Evolutionary conservation across 2,888 invertebrate species (phyloP).

Genomic region (Drosophila merina): DNA sequence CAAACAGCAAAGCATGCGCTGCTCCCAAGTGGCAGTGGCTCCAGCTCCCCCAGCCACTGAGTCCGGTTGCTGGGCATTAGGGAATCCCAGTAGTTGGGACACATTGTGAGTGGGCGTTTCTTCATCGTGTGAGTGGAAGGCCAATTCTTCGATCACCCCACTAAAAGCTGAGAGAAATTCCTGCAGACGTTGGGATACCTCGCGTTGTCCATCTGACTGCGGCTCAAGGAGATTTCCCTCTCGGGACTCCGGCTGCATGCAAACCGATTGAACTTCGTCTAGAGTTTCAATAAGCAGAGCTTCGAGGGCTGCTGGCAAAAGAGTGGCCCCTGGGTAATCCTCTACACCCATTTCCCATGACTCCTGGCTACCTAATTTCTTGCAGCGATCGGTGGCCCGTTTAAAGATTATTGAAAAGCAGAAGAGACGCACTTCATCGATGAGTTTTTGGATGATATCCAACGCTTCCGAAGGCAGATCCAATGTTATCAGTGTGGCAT

Average conservation of each 20-base stretch:
- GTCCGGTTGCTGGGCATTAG: conserved; percentile 83
- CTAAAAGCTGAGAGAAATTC: conserved; percentile 87
- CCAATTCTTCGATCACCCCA: conserved; percentile 89
- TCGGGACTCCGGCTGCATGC: conserved; percentile 88
- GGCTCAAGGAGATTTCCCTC: conserved; percentile 84
- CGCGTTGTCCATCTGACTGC: conserved; percentile 83
- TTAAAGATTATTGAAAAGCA: conserved; percentile 94
- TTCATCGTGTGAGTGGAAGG: conserved; percentile 88
- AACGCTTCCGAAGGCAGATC: conserved; percentile 95
- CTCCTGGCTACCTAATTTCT: conserved; percentile 89
- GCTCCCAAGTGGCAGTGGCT: conserved; percentile 88
- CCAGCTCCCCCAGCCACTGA: conserved; percentile 70
- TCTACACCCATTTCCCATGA: conserved; percentile 94
- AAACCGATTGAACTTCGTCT: conserved; percentile 88
- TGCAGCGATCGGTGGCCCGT: conserved; percentile 91
- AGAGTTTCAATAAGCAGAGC: conserved; percentile 89
- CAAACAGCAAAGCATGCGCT: conserved; percentile 92
- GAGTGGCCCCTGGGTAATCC: conserved; percentile 93
- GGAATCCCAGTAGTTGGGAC: conserved; percentile 88
- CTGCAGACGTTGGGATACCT: conserved; percentile 85
- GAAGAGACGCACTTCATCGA: conserved; percentile 93
- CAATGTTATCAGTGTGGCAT: conserved; percentile 91
- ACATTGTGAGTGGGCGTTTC: conserved; percentile 85
- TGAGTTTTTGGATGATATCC: conserved; percentile 92
- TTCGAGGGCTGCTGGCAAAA: conserved; percentile 89